Evolutionary conservation across 2,888 invertebrate genomes (phyloP), one percentile per base, ranked within the genome.

Genomic region (Spisula subtruncata): DNA sequence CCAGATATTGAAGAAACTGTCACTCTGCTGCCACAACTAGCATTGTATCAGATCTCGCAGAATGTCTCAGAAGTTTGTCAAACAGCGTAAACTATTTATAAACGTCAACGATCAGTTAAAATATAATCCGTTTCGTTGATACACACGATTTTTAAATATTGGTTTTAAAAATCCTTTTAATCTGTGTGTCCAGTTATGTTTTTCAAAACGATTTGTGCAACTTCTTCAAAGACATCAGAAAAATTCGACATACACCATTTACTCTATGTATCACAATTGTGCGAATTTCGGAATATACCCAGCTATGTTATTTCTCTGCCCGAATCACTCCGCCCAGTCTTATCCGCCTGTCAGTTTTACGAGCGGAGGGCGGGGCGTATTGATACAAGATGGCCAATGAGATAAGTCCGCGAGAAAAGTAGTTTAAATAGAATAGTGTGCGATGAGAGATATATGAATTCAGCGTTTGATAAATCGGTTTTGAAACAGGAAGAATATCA

Each of bases 401-500:
- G 46, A 83, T 60, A 56, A 83, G 80, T 79, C 60, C 60, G 48
- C 25, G 41, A 20, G 51, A 46, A 88, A 83, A 80, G 80, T 88
- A 83, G 83, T 75, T 80, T 79, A 83, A 80, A 79, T 54, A 48
- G 29, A 25, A 66, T 60, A 79, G 54, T 56, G 83, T 83, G 25
- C 35, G 80, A 25, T 83, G 79, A 88, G 46, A 83, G 60, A 85
- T 84, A 48, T 71, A 51, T 51, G 66, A 71, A 84, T 84, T 75
- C 84, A 84, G 46, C n/a, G 80, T 75, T 54, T 88, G 87, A 88
- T 88, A 84, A 83, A 88, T 88, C 87, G 87, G 71, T 83, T 88
- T 88, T 71, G 79, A 83, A 88, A 56, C 75, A 41, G 86, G 83
- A 88, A 88, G 83, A 83, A 80, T 88, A 88, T 88, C 80, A 83